Evolutionary conservation across 30 jellyfish, hydroid and myxozoan species (phyloP).

Genomic region (Aurelia aurita complex sp. Pacific): DNA sequence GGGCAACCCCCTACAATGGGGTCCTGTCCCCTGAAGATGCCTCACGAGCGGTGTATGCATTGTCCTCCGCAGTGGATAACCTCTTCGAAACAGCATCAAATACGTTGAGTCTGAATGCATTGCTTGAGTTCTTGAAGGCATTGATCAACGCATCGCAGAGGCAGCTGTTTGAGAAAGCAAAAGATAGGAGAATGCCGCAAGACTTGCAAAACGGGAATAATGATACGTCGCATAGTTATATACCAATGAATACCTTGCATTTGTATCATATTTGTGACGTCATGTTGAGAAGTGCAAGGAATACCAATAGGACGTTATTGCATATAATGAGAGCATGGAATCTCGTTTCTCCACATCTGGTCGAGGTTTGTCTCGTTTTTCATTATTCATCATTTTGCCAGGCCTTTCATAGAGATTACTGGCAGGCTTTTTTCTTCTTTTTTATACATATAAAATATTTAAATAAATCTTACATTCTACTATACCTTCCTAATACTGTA

Average conservation of each 20-base stretch:
- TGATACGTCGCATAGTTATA: slow-evolving; percentile 24
- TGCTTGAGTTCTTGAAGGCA: slow-evolving; percentile 71
- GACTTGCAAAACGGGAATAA: slow-evolving; percentile 33
- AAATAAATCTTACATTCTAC: too few relatives aligned
- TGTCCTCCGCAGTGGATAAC: slow-evolving; percentile 97
- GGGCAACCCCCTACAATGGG: slow-evolving; percentile 76
- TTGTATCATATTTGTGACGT: slow-evolving; percentile 97
- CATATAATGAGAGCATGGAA: slow-evolving; percentile 96
- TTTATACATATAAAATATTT: too few relatives aligned
- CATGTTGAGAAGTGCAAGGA: slow-evolving; percentile 94
- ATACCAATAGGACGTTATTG: slow-evolving; percentile 74
- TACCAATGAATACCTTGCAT: slow-evolving; percentile 89
- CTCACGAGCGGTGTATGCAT: slow-evolving; percentile 95
- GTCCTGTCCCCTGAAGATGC: slow-evolving; percentile 95
- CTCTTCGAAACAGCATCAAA: slow-evolving; percentile 96
- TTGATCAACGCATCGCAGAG: slow-evolving; percentile 83
- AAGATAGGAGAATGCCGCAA: slow-evolving; percentile 20
- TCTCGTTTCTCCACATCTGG: slow-evolving; percentile 81
- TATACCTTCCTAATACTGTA: too few relatives aligned
- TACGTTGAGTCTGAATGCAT: slow-evolving; percentile 77
- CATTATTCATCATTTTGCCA: too few relatives aligned
- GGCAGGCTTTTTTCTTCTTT: too few relatives aligned
- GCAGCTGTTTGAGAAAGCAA: slow-evolving; percentile 77
- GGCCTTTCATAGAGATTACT: too few relatives aligned
- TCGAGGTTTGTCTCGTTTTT: slow-evolving; percentile 70